A percentile compares a stretch with the other conserved stretches of the same genome.
Evolutionary conservation across 2,113 vertebrate genomes (phyloP).

Genomic region (Corythaeola cristata): DNA sequence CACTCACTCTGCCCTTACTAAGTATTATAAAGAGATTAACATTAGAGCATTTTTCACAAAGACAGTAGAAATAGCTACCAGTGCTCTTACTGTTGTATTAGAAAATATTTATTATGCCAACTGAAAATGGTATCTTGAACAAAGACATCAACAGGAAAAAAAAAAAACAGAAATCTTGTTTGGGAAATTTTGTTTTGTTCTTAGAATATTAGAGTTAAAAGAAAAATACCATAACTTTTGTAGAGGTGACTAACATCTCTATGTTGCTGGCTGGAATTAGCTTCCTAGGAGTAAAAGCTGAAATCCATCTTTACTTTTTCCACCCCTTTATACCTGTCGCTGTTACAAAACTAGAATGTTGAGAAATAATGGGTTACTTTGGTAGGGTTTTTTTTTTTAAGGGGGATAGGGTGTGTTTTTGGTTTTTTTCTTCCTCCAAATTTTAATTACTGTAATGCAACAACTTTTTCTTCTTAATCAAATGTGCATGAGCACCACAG

Average conservation of each 20-base stretch:
- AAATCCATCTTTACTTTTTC: neutral
- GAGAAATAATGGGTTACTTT: neutral
- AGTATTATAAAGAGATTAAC: neutral
- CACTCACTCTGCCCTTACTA: neutral
- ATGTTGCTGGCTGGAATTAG: neutral
- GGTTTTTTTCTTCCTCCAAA: neutral
- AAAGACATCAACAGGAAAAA: neutral
- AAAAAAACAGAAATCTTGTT: neutral
- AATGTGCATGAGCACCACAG: neutral
- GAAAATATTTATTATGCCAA: neutral
- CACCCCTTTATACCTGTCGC: accelerated
- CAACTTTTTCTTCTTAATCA: neutral
- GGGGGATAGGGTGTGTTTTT: too few species aligned
- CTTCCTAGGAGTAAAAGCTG: neutral
- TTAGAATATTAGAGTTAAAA: neutral
- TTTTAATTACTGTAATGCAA: neutral
- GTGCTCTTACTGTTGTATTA: neutral
- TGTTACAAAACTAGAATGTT: neutral
- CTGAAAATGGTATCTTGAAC: neutral
- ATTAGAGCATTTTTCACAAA: neutral
- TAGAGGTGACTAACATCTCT: neutral
- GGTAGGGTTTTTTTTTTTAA: neutral
- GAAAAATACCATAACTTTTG: neutral
- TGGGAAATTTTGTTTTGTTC: neutral
- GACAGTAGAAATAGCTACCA: neutral